Evolutionary conservation across 2,797 vertebrate species (phyloP).

Genomic region (Falco berigora): DNA sequence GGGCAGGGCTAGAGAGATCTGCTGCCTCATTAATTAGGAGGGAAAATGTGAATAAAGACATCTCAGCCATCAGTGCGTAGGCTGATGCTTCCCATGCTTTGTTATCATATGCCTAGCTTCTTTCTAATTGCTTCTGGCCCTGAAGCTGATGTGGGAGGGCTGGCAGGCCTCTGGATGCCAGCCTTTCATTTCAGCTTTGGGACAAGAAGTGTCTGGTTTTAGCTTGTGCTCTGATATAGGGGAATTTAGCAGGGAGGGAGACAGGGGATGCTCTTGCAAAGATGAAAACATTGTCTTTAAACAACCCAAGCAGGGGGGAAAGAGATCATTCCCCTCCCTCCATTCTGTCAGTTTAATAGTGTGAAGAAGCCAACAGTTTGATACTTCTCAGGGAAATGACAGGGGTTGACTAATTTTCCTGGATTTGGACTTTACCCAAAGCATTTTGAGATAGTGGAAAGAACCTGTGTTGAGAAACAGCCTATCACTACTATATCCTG

Average conservation of each 20-base stretch:
- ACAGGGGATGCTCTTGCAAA: not conserved
- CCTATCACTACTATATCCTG: not conserved
- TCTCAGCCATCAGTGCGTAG: not conserved
- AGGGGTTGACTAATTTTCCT: not conserved
- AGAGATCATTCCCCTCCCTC: not conserved
- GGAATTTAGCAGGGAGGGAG: slow-evolving; percentile 5
- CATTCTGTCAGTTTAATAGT: not conserved
- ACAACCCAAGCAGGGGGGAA: not conserved
- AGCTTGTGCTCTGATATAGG: not conserved
- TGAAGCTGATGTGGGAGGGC: slow-evolving; percentile 17
- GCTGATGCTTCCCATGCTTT: slow-evolving; percentile 32
- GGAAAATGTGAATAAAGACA: slow-evolving; percentile 34
- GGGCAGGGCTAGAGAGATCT: not conserved
- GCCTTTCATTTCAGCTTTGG: not conserved
- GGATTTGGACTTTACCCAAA: not conserved
- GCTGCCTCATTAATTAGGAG: slow-evolving; percentile 52
- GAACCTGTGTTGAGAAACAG: not conserved
- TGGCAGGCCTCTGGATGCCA: slow-evolving; percentile 31
- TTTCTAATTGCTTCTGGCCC: slow-evolving; percentile 16
- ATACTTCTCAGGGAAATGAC: not conserved
- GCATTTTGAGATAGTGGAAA: not conserved
- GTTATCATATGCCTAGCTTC: not conserved
- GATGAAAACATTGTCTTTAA: not conserved
- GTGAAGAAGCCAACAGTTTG: not conserved
- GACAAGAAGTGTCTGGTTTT: slow-evolving; percentile 27